Conservation (phyloP, 2,888 invertebrate species). For the Lypha dubia region DNA sequence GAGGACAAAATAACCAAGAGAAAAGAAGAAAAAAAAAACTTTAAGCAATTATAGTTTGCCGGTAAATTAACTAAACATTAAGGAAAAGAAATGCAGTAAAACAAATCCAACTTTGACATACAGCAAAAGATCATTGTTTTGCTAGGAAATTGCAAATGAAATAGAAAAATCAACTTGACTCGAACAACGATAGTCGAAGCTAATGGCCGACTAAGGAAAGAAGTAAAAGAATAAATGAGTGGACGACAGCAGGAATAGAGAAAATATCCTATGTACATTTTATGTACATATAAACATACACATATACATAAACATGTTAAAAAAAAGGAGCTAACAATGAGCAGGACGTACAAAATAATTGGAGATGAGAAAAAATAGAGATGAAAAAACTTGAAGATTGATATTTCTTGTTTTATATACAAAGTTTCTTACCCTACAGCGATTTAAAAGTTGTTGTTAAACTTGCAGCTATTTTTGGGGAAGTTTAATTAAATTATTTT, state of each 20-base stretch:
- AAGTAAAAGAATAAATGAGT: constrained; percentile 27
- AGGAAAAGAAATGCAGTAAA: constrained; percentile 19
- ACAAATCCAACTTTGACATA: constrained; percentile 59
- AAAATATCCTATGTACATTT: not conserved
- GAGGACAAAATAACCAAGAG: constrained; percentile 49
- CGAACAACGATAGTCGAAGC: not conserved
- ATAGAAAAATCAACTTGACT: constrained; percentile 38
- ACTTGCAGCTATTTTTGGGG: not conserved
- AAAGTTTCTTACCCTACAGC: constrained; percentile 36
- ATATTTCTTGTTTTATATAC: constrained; percentile 51
- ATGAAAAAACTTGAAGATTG: constrained; percentile 50
- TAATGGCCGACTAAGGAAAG: constrained; percentile 24
- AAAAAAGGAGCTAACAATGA: constrained; percentile 16
- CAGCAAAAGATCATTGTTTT: constrained; percentile 26
- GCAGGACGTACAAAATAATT: constrained; percentile 39
- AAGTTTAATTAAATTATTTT: constrained; percentile 1
- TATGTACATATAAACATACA: not conserved
- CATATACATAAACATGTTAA: not conserved
- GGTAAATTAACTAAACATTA: constrained; percentile 74
- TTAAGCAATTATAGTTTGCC: constrained; percentile 75
- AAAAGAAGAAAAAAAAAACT: constrained; percentile 65
- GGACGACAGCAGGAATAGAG: constrained; percentile 33
- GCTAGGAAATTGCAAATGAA: constrained; percentile 35
- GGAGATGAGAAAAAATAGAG: constrained; percentile 6
- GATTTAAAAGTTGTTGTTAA: constrained; percentile 13